These are phyloP conservation scores for Synergus laeviventris DNA, from an alignment of 2,888 invertebrate genomes.

Conservation along the genomic window DNA sequence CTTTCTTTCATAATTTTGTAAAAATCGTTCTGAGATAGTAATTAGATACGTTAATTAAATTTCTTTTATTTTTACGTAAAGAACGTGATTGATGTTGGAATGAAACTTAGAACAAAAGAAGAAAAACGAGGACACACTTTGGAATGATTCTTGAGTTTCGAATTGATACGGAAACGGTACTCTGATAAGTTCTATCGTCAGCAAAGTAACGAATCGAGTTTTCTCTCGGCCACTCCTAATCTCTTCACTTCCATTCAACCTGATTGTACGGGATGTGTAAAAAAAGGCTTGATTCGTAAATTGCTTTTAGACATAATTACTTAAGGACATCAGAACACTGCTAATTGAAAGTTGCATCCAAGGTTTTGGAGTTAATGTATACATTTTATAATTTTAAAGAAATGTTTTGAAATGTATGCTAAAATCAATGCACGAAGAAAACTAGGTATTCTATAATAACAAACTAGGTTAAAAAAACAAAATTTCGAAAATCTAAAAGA, in stretches of 20 bases:
- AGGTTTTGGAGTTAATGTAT: neutral
- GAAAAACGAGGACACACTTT: slow-evolving; percentile 23
- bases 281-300: neutral
- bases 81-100: neutral
- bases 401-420: no score
- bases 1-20: neutral
- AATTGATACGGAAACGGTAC: slow-evolving; percentile 39
- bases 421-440: no score
- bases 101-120: slow-evolving; percentile 17
- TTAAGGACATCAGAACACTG: slow-evolving; percentile 9
- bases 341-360: neutral
- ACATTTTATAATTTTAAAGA: no score
- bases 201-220: slow-evolving; percentile 37
- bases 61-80: neutral
- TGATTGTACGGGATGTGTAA: slow-evolving; percentile 36
- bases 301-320: slow-evolving; percentile 6
- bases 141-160: slow-evolving; percentile 37
- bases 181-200: slow-evolving; percentile 32
- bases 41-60: neutral
- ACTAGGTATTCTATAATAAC: no score
- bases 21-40: neutral
- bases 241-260: slow-evolving; percentile 31
- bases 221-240: slow-evolving; percentile 37
- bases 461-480: no score
- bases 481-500: no score